Evolutionary conservation across 2,113 vertebrate genomes (phyloP), one percentile per base, ranked within the genome.

Genomic region (Macquaria australasica): DNA sequence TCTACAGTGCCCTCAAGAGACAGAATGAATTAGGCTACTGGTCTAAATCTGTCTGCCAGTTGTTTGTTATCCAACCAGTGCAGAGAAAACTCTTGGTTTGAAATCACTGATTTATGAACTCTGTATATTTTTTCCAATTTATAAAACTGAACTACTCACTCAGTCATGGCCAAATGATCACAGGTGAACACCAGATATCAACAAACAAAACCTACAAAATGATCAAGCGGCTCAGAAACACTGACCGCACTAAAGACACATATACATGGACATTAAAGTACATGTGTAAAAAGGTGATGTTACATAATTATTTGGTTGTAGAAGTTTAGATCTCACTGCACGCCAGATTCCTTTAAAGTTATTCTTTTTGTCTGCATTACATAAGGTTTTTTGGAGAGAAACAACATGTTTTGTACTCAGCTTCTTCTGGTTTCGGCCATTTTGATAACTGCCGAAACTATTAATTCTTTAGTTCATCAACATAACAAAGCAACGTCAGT

Each of bases 21-120:
- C 67, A 48, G 73, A 63, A 84, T 63, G 25, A 84, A 83, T 56
- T 10, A 66, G 56, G 28, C 60, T 63, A 0, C 76, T 20, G 81
- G 12, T 72, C 72, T 75, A 56, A 87, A 88, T 67, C 25, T 43
- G 78, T 77, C 79, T 66, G 39, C 59, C 77, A 80, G 73, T 87
- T 79, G 58, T 88, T 73, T 68, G 48, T 62, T n/a, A 50, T 51
- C 20, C 21, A 43, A 31, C 28, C 51, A n/a, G 59, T 41, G 39
- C 5, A 50, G 18, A 63, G 25, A 53, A 58, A 56, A 18, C 23
- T 28, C n/a, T 58, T 10, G 1, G 21, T 41, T 4, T 28, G 50
- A 73, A 41, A 16, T 59, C 43, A 25, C 43, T 0, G 8, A 0
- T n/a, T 16, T 8, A 43, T 31, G 25, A 0, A 15, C 37, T 68